Base-by-base conservation (phyloP, 2,113 vertebrate species). In the Solea solea region DNA sequence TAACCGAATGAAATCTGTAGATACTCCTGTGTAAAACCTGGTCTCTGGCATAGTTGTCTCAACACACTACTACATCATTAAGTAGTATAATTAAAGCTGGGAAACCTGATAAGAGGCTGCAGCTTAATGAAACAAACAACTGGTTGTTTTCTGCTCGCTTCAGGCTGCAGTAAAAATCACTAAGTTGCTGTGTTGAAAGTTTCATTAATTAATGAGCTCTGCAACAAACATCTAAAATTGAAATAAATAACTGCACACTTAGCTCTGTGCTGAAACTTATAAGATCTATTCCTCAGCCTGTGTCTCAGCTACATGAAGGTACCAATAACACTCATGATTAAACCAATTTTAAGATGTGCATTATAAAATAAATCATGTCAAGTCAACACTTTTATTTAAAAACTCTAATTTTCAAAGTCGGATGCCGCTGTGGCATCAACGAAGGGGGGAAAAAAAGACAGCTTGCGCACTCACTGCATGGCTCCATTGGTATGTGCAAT, bases 71-170 rank as follows among this genome's bases (percentile, higher is more conserved):
- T 15, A 45, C 49, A 50, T 21, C 34, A 28, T 57, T 51, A 1
- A 41, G 15, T 21, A 21, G 21, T 21, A 62, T 65, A 14, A 53
- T 74, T 73, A 49, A 48, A 77, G 14, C 56, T 39, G 50, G 8
- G 12, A 9, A 66, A 12, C 15, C 11, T 64, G 64, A 44, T 58
- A 55, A 55, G 25, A 53, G 46, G 50, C 25, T 27, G 25, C 41
- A 52, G n/a, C 12, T 78, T 65, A 62, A 68, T 71, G 62, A 77
- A 78, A 64, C 25, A 39, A 70, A 52, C 11, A 13, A 4, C 34
- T 27, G 6, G 8, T 52, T 67, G 0, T 66, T 69, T 69, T 69
- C 9, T 56, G 27, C 42, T 46, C 1, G 8, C 46, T 63, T 1
- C 14, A 15, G 45, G 51, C 45, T 16, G 27, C 28, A 39, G 21